Base-by-base conservation (phyloP, 2,888 invertebrate species). In the Chymomyza fuscimana region DNA sequence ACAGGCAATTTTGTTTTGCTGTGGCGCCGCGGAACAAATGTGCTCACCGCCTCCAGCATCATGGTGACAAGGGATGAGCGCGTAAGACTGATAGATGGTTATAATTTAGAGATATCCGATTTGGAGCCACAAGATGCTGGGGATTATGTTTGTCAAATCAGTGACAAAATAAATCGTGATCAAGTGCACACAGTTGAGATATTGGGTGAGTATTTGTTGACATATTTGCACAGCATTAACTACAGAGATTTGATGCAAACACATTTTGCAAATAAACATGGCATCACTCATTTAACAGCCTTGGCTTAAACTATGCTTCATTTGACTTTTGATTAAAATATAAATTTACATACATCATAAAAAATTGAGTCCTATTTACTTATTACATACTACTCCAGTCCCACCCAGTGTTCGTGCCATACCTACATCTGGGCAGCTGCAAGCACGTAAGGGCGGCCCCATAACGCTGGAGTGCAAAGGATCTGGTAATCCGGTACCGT, bases 121-220 rank as follows among this genome's bases (percentile, higher is more conserved):
- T 94, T 95, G 40, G 94, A 94, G 67, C 95, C 95, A 1, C 95
- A 95, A 92, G 95, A 92, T 89, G 92, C 92, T 71, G 94, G 94
- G 5, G 94, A 95, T 92, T 95, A 95, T 92, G 94, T 95, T 16
- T 95, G 95, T 90, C 95, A 95, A 92, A 94, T 95, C 78, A 94
- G 95, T 63, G 95, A 95, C 91, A 93, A 94, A 61, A 93, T 94
- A 73, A 94, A 94, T 59, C 92, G 94, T 16, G 95, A 95, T 90
- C 95, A 95, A 90, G 94, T 94, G 16, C 95, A 95, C 91, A 95
- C 95, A 0, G 94, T 95, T 51, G 95, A 95, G 86, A 95, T 95
- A 73, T 91, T 95, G 90, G 92, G 92, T 92, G 85, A 90, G 91
- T 88, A 68, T 54, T 36, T 71, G 70, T 58, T 67, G 70, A 67